Evolutionary conservation across 2,797 vertebrate species (phyloP).

Genomic region (Odontamblyopus lacepedii): DNA sequence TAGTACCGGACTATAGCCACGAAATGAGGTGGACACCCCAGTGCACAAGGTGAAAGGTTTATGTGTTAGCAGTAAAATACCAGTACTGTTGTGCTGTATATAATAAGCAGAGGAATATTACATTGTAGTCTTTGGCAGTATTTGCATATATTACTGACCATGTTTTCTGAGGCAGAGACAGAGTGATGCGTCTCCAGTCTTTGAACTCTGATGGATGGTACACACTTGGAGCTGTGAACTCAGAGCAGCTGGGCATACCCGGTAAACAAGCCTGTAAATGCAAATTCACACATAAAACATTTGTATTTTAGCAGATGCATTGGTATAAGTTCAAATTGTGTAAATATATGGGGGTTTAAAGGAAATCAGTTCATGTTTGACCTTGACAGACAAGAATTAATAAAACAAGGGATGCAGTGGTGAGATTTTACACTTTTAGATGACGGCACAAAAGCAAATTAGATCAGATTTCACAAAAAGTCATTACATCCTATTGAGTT

Average conservation of each 20-base stretch:
- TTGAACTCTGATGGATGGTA: conserved; percentile 96
- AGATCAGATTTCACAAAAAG: conserved; percentile 51
- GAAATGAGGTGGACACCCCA: conserved; percentile 55
- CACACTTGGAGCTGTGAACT: conserved; percentile 94
- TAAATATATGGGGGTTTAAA: background rate
- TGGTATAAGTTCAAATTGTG: background rate
- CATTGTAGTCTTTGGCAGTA: background rate
- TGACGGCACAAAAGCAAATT: conserved; percentile 41
- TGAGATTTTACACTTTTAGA: conserved; percentile 47
- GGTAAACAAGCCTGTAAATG: conserved; percentile 91
- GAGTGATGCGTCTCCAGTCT: conserved; percentile 92
- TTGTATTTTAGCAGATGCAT: background rate
- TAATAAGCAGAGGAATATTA: background rate
- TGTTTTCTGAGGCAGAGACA: conserved; percentile 93
- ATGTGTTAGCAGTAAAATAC: conserved; percentile 18
- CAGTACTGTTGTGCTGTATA: background rate
- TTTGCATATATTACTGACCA: conserved; percentile 79
- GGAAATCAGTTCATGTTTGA: conserved; percentile 43
- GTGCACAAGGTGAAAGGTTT: conserved; percentile 42
- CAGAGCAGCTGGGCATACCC: conserved; percentile 96
- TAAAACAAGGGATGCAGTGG: conserved; percentile 38
- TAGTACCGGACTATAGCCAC: conserved; percentile 40
- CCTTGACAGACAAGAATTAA: conserved; percentile 51
- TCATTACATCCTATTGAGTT: conserved; percentile 67
- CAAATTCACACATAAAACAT: background rate